Conservation (phyloP, 2,888 invertebrate species). For the Amblyjoppa fuscipennis region DNA sequence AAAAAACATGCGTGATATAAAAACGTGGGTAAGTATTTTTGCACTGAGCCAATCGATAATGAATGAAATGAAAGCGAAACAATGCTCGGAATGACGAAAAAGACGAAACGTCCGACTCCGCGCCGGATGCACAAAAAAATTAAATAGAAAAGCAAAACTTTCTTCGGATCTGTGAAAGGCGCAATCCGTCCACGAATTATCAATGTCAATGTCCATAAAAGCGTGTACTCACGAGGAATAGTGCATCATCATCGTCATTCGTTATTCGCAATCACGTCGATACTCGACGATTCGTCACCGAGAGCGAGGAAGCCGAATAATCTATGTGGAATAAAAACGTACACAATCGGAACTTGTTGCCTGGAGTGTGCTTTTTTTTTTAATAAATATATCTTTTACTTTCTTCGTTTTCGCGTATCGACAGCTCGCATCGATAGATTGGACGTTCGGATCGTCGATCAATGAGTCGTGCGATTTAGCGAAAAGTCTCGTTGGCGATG, state of each 20-base stretch:
- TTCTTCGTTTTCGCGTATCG: background rate
- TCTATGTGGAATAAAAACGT: background rate
- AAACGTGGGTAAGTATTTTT: no score
- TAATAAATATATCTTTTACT: background rate
- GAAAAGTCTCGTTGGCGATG: background rate
- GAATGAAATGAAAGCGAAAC: no score
- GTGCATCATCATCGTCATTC: slow-evolving; percentile 47
- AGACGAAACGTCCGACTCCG: no score
- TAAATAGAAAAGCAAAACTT: no score
- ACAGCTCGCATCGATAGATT: background rate
- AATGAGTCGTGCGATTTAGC: background rate
- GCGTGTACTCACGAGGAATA: slow-evolving; percentile 42
- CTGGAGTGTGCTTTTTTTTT: background rate
- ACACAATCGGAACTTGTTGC: slow-evolving; percentile 8
- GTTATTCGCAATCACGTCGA: background rate
- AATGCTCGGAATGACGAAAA: no score
- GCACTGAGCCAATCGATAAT: no score
- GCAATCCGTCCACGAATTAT: no score
- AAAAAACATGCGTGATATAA: no score
- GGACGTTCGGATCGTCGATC: slow-evolving; percentile 1
- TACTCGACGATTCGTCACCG: background rate
- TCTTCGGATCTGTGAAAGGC: no score
- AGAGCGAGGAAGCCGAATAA: background rate
- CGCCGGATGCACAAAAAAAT: no score
- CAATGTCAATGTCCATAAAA: no score